phyloP scores from a whole-genome alignment of 2,888 invertebrate genomes.

The Eristalis intricaria region DNA sequence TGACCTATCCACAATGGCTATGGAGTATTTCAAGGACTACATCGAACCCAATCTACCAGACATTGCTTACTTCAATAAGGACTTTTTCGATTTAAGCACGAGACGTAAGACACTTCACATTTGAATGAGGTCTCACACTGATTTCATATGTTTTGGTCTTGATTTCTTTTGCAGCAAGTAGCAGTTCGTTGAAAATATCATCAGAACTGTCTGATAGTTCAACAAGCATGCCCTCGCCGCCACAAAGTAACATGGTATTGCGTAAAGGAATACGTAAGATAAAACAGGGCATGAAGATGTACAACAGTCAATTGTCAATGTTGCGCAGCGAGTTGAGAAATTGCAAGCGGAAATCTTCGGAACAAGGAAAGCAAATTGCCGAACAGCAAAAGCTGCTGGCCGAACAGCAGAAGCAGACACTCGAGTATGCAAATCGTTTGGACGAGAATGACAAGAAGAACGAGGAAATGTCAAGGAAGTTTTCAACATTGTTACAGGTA shows the following conservation, averaged over 20 bases:
- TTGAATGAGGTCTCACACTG: not conserved
- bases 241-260: conserved; percentile 92
- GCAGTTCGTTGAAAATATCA: conserved; percentile 77
- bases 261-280: conserved; percentile 93
- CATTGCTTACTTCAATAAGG: conserved; percentile 92
- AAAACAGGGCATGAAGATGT: conserved; percentile 94
- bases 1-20: conserved; percentile 97
- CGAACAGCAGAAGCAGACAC: conserved; percentile 88
- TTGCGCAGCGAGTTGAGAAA: conserved; percentile 89
- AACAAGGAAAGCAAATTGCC: conserved; percentile 92
- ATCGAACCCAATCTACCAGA: conserved; percentile 95
- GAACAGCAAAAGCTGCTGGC: conserved; percentile 88
- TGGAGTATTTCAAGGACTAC: conserved; percentile 98
- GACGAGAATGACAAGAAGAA: conserved; percentile 95
- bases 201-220: conserved; percentile 79
- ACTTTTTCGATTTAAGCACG: conserved; percentile 86
- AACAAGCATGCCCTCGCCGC: conserved; percentile 84
- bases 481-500: conserved; percentile 92
- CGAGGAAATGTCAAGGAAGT: conserved; percentile 93
- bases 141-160: conserved; percentile 21
- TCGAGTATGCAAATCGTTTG: conserved; percentile 91
- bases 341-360: conserved; percentile 91
- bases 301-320: conserved; percentile 90
- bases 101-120: conserved; percentile 75
- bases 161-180: conserved; percentile 75